Evolutionary conservation across 1,140 invertebrate genomes (phyloP).

Genomic region (Mercenaria mercenaria): DNA sequence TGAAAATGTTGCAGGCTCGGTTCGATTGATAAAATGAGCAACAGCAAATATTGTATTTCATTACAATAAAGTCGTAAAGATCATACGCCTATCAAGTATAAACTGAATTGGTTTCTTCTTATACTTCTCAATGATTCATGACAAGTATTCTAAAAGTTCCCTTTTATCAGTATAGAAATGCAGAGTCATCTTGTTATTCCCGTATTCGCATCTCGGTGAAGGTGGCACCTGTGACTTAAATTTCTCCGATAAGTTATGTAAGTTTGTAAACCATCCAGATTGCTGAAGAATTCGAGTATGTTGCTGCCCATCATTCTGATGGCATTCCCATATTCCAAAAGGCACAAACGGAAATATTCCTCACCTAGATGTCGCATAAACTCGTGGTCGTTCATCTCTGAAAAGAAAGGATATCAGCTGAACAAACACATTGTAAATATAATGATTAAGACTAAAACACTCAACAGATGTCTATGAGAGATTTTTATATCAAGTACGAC

Average conservation of each 20-base stretch:
- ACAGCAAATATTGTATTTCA: too few species aligned
- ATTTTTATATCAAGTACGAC: too few species aligned
- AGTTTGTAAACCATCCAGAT: conserved; percentile 84
- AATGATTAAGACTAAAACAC: too few species aligned
- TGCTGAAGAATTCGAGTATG: conserved; percentile 83
- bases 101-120: too few species aligned
- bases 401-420: too few species aligned
- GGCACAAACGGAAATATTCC: conserved; percentile 81
- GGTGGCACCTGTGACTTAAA: conserved; percentile 81
- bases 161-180: conserved; percentile 85
- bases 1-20: too few species aligned
- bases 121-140: too few species aligned
- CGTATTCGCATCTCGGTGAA: conserved; percentile 87
- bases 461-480: too few species aligned
- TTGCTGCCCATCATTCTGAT: conserved; percentile 83
- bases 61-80: too few species aligned
- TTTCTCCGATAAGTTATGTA: conserved; percentile 78
- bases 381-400: conserved; percentile 61
- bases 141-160: conserved; percentile 82
- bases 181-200: conserved; percentile 80
- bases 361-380: conserved; percentile 72
- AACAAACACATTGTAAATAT: too few species aligned
- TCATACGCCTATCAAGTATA: too few species aligned
- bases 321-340: conserved; percentile 81
- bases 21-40: too few species aligned